A percentile compares a stretch with the other conserved stretches of the same genome.
Evolutionary conservation across 2,888 invertebrate species (phyloP).

Genomic region (Prenolepis imparis): DNA sequence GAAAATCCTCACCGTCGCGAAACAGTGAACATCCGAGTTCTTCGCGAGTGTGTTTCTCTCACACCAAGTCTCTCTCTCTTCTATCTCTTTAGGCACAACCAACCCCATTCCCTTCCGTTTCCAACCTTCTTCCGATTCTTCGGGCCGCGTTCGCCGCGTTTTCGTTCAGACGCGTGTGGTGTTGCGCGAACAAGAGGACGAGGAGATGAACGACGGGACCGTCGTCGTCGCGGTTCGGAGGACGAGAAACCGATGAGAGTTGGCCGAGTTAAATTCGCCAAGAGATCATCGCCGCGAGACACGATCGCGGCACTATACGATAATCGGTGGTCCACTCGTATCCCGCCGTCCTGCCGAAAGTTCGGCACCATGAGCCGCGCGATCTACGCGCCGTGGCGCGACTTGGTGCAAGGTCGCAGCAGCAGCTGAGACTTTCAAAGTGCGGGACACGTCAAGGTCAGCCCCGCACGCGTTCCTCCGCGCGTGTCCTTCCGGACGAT

Average conservation of each 20-base stretch:
- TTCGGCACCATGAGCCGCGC: conserved; percentile 57
- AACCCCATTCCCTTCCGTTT: background rate
- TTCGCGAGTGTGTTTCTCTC: conserved; percentile 27
- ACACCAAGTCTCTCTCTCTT: background rate
- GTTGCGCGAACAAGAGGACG: background rate
- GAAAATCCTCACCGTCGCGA: background rate
- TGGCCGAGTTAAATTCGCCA: background rate
- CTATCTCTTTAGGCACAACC: background rate
- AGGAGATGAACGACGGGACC: conserved; percentile 40
- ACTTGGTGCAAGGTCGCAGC: conserved; percentile 70
- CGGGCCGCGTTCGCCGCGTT: conserved; percentile 8
- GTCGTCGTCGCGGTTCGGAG: conserved; percentile 20
- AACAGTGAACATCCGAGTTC: conserved; percentile 9
- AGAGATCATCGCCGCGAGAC: background rate
- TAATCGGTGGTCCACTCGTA: background rate
- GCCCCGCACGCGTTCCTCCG: conserved; percentile 32
- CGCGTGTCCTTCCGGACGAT: conserved; percentile 43
- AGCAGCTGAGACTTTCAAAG: conserved; percentile 68
- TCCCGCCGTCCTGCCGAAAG: background rate
- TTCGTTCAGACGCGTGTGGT: conserved; percentile 4
- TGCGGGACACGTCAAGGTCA: conserved; percentile 68
- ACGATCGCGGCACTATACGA: background rate
- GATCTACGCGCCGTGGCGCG: conserved; percentile 43
- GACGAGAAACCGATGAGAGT: conserved; percentile 39
- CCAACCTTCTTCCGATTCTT: background rate